Conservation (phyloP, 2,888 invertebrate genomes). For the Ormia ochracea region DNA sequence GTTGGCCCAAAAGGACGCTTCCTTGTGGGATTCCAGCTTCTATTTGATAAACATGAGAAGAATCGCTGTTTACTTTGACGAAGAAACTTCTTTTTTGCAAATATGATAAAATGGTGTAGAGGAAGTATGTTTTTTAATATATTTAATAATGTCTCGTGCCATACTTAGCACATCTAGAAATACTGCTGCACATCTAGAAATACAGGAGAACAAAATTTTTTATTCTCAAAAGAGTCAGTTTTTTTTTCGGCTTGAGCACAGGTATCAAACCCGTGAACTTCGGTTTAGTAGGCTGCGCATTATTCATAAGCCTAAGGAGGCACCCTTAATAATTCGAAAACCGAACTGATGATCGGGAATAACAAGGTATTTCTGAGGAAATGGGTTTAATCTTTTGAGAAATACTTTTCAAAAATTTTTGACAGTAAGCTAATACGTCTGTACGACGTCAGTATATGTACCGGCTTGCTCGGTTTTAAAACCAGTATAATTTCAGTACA, state of each 20-base stretch:
- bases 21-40: constrained; percentile 3
- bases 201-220: constrained; percentile 4
- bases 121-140: constrained; percentile 7
- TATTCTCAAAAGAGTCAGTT: constrained; percentile 19
- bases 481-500: constrained; percentile 3
- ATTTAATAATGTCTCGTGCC: not conserved
- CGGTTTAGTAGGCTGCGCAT: no score
- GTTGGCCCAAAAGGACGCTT: not conserved
- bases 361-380: not conserved
- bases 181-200: constrained; percentile 24
- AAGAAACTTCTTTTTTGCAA: not conserved
- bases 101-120: not conserved
- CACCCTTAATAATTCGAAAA: not conserved
- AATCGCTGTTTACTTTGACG: not conserved
- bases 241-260: no score
- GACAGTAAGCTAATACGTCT: constrained; percentile 28
- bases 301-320: no score
- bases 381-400: not conserved
- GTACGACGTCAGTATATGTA: not conserved
- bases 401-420: constrained; percentile 29
- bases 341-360: constrained; percentile 31
- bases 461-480: constrained; percentile 1
- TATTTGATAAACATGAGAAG: not conserved
- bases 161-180: not conserved
- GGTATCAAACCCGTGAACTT: no score